Evolutionary conservation across 2,113 vertebrate genomes (phyloP).

Genomic region (Falco punctatus): DNA sequence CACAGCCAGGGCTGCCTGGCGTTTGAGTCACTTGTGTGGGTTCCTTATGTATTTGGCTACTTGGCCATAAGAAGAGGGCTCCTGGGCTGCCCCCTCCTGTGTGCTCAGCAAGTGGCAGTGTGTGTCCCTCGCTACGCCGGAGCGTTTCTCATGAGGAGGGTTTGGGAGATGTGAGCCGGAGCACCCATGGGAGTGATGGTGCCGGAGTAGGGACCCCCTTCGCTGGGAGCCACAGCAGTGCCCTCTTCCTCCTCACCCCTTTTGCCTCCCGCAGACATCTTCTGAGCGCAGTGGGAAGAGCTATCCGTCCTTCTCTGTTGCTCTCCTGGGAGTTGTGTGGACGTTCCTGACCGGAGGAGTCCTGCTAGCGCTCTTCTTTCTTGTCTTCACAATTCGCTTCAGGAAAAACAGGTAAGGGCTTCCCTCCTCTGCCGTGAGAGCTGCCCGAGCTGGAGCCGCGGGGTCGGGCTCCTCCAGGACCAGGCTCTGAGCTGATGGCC

Average conservation of each 20-base stretch:
- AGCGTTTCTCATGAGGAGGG: background rate
- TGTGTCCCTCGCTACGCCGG: accelerated
- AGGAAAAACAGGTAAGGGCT: conserved; percentile 90
- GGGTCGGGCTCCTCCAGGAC: background rate
- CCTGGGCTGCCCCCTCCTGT: background rate
- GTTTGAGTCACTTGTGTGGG: background rate
- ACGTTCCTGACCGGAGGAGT: conserved; percentile 89
- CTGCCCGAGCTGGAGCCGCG: accelerated
- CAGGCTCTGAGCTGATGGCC: background rate
- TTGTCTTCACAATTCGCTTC: conserved; percentile 91
- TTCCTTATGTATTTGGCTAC: background rate
- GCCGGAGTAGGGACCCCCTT: background rate
- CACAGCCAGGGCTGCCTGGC: background rate
- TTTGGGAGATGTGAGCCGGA: background rate
- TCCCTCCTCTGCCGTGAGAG: background rate
- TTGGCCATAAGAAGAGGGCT: background rate
- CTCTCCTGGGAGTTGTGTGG: conserved; percentile 85
- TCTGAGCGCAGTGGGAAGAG: conserved; percentile 54
- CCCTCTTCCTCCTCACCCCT: background rate
- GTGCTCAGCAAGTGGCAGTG: background rate
- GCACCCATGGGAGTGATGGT: background rate
- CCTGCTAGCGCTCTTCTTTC: conserved; percentile 85
- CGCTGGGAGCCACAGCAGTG: background rate
- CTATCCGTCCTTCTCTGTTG: conserved; percentile 73
- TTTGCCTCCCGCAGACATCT: conserved; percentile 57